Evolutionary conservation across 2,113 vertebrate genomes (phyloP).

Genomic region (Forbesichthys papilliferus): DNA sequence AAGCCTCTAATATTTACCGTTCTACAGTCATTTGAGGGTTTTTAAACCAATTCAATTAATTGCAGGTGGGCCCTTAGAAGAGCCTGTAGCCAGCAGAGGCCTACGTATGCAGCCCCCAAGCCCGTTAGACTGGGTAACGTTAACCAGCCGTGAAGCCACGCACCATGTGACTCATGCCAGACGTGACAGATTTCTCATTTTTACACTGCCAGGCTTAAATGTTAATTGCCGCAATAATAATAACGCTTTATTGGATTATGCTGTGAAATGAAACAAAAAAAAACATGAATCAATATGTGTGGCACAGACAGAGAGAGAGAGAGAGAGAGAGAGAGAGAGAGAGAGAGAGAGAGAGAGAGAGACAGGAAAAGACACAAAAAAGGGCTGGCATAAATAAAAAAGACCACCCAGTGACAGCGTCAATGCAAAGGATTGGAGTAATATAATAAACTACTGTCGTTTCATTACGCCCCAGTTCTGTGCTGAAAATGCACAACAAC

Average conservation of each 20-base stretch:
- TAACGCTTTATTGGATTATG: slow-evolving; percentile 70
- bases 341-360: background rate
- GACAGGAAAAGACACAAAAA: background rate
- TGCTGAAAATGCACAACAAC: slow-evolving; percentile 47
- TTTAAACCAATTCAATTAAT: slow-evolving; percentile 66
- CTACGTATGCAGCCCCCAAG: background rate
- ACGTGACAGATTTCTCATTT: slow-evolving; percentile 62
- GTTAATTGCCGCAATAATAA: slow-evolving; percentile 70
- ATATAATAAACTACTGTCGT: slow-evolving; percentile 34
- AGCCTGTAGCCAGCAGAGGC: slow-evolving; percentile 33
- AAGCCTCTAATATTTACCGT: slow-evolving; percentile 52
- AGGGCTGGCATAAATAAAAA: slow-evolving; percentile 2
- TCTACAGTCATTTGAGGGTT: slow-evolving; percentile 51
- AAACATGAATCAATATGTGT: slow-evolving; percentile 55
- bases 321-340: background rate
- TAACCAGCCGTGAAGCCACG: slow-evolving; percentile 32
- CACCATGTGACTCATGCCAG: slow-evolving; percentile 43
- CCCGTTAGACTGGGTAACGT: slow-evolving; percentile 4
- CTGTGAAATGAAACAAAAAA: slow-evolving; percentile 57
- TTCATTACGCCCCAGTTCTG: slow-evolving; percentile 2
- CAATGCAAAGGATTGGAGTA: slow-evolving; percentile 25
- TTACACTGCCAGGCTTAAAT: slow-evolving; percentile 57
- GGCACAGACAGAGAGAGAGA: slow-evolving; percentile 5
- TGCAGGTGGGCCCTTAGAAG: slow-evolving; percentile 52
- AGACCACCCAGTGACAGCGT: slow-evolving; percentile 1